Evolutionary conservation across 2,888 invertebrate genomes (phyloP).

Genomic region (Rhorus exstirpatorius): DNA sequence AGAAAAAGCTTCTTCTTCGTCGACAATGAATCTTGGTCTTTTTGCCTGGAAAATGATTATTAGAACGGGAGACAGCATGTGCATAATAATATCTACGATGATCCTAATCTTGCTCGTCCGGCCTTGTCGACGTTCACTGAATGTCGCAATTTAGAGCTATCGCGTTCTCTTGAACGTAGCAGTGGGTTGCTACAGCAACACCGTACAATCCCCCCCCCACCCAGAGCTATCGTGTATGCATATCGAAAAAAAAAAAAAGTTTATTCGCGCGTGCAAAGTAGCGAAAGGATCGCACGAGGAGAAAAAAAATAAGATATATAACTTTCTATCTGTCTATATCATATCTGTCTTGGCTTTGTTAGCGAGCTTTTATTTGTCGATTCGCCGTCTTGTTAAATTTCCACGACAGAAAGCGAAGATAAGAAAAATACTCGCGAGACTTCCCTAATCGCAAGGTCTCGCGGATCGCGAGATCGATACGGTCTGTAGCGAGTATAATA

Average conservation of each 20-base stretch:
- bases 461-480: slow-evolving; percentile 16
- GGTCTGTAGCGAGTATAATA: slow-evolving; percentile 20
- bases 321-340: slow-evolving; percentile 2
- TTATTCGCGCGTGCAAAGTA: slow-evolving; percentile 33
- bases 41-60: slow-evolving; percentile 64
- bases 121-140: slow-evolving; percentile 81
- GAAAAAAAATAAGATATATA: slow-evolving; percentile 4
- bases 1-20: slow-evolving; percentile 8
- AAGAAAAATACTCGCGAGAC: not conserved
- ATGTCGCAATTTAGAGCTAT: slow-evolving; percentile 80
- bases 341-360: not conserved
- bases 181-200: slow-evolving; percentile 76
- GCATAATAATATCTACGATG: slow-evolving; percentile 74
- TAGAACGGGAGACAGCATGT: slow-evolving; percentile 66
- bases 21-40: slow-evolving; percentile 55
- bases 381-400: slow-evolving; percentile 23
- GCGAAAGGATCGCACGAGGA: slow-evolving; percentile 4
- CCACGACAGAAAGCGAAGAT: slow-evolving; percentile 50
- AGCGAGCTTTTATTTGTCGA: too few relatives aligned
- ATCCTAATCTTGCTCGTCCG: slow-evolving; percentile 83
- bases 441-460: slow-evolving; percentile 2
- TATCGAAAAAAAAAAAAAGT: slow-evolving; percentile 24
- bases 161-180: slow-evolving; percentile 68
- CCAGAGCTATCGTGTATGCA: slow-evolving; percentile 23
- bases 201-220: slow-evolving; percentile 71